Conservation (phyloP, 2,113 vertebrate genomes). For the Callochromis pleurospilus region DNA sequence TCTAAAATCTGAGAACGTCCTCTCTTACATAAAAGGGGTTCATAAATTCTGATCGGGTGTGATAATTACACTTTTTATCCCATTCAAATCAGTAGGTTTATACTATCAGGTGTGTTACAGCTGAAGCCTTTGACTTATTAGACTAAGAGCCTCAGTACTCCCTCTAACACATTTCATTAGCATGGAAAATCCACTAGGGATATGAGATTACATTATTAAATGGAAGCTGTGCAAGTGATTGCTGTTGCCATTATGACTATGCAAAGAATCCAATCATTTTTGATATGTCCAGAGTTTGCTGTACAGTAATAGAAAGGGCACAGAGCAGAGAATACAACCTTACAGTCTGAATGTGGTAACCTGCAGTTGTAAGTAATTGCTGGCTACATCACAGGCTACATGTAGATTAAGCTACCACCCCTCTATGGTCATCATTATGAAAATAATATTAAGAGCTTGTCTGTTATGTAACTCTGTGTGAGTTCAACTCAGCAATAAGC, state of each 20-base stretch:
- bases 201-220: conserved; percentile 1
- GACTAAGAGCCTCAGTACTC: not conserved
- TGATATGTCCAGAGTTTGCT: not conserved
- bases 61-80: not conserved
- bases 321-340: not conserved
- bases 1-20: not conserved
- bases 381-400: not conserved
- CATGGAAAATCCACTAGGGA: not conserved
- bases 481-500: not conserved
- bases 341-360: not conserved
- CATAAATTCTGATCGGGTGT: not conserved
- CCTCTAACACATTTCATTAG: conserved; percentile 6
- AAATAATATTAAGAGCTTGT: conserved; percentile 15
- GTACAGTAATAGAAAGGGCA: not conserved
- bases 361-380: not conserved
- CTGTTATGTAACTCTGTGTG: not conserved
- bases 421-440: conserved; percentile 7
- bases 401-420: not conserved
- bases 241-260: not conserved
- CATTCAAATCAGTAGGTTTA: not conserved
- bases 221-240: not conserved
- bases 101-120: not conserved
- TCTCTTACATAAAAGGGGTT: not conserved
- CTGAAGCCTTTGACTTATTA: not conserved
- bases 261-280: conserved; percentile 19